Evolutionary conservation across 1,140 invertebrate genomes (phyloP).

Genomic region (Idris sp.): DNA sequence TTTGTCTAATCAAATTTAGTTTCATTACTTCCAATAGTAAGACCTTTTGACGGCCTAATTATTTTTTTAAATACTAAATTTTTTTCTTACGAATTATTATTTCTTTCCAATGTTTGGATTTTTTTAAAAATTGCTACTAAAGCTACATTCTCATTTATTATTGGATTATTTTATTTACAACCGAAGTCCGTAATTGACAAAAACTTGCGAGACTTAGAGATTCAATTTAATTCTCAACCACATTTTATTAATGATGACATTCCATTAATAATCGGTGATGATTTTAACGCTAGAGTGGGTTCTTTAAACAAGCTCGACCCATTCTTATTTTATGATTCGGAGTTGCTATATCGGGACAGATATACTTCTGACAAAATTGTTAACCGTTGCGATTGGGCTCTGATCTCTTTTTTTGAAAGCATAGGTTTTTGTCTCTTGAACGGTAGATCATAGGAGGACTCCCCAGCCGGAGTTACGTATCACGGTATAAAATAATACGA

Average conservation of each 20-base stretch:
- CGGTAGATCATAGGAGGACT: neutral
- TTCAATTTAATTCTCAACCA: neutral
- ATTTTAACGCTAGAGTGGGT: conserved; percentile 2
- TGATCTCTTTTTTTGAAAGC: conserved; percentile 2
- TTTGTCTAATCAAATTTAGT: too few species aligned
- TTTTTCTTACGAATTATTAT: neutral
- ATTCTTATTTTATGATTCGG: too few species aligned
- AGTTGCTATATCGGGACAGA: neutral
- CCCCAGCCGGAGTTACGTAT: neutral
- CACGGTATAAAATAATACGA: too few species aligned
- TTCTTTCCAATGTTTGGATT: conserved; percentile 1
- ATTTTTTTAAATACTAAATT: neutral
- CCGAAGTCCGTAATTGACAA: neutral
- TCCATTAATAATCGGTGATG: neutral
- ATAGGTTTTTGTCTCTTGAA: conserved; percentile 1
- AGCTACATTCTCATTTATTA: neutral
- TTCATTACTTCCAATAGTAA: too few species aligned
- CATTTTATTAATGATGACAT: neutral
- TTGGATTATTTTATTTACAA: neutral
- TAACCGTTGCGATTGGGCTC: neutral
- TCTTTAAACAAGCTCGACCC: neutral
- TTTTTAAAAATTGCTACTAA: conserved; percentile 3
- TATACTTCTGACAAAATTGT: neutral
- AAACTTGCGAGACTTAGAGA: neutral
- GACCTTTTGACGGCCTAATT: neutral